These are phyloP conservation scores for Siniperca knerii DNA, from an alignment of 2,113 vertebrate species.

Conservation along the genomic window DNA sequence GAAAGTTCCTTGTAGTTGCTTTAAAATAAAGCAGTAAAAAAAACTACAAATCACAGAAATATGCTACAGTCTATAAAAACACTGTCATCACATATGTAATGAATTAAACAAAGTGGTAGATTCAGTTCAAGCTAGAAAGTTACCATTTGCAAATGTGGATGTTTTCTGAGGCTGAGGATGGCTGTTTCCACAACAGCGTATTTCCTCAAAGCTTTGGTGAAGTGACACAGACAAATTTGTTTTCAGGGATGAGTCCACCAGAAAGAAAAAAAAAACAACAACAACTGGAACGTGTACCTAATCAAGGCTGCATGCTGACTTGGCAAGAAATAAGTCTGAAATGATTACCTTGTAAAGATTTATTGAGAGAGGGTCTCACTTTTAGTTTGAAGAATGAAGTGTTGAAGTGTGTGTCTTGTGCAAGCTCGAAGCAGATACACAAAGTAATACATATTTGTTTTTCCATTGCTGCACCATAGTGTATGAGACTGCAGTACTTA, in stretches of 20 bases:
- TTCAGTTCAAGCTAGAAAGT: background rate
- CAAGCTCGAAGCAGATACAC: background rate
- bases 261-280: background rate
- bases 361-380: background rate
- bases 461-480: conserved; percentile 3
- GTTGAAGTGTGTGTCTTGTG: conserved; percentile 18
- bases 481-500: background rate
- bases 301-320: conserved; percentile 29
- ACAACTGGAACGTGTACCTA: background rate
- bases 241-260: conserved; percentile 6
- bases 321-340: conserved; percentile 21
- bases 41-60: background rate
- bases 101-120: background rate
- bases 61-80: conserved; percentile 18
- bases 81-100: background rate
- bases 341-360: conserved; percentile 18
- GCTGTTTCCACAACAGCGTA: background rate
- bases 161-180: background rate
- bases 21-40: background rate
- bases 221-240: conserved; percentile 25
- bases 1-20: too few species aligned
- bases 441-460: conserved; percentile 29
- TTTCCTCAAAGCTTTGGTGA: conserved; percentile 1
- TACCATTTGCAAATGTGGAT: background rate
- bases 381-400: conserved; percentile 14